These are phyloP conservation scores for Serinus canaria DNA, from an alignment of 2,113 vertebrate genomes.

Conservation along the genomic window DNA sequence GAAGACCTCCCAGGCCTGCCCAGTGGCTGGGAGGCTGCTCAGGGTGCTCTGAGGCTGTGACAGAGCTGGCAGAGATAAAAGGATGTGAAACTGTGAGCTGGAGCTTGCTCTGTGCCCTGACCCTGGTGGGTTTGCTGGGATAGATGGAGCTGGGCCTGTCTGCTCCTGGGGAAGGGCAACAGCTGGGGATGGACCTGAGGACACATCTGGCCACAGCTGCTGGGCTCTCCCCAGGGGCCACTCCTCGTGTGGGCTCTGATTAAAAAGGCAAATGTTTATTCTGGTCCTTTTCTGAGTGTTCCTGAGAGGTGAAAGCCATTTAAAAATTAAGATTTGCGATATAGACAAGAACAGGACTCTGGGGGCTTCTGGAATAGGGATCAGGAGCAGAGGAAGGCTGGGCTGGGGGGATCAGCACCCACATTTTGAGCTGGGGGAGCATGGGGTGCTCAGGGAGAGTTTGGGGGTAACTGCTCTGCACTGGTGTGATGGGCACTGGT, in stretches of 20 bases:
- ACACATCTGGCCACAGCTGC: constrained; percentile 1
- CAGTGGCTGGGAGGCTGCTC: neutral
- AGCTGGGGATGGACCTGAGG: neutral
- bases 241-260: too few species aligned
- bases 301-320: neutral
- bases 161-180: neutral
- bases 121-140: neutral
- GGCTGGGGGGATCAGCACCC: too few species aligned
- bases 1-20: neutral
- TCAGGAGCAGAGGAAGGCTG: neutral
- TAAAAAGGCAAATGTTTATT: neutral
- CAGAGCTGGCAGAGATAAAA: neutral
- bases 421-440: neutral
- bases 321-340: neutral
- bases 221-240: neutral
- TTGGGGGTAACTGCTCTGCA: neutral
- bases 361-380: neutral
- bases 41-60: neutral
- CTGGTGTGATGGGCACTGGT: neutral
- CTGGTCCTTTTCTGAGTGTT: neutral
- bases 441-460: neutral
- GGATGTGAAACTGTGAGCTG: neutral
- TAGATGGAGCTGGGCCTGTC: neutral
- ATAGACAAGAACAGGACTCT: accelerated
- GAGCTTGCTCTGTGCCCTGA: neutral